Evolutionary conservation across 2,113 vertebrate genomes (phyloP), one percentile per base, ranked within the genome.

Genomic region (Motacilla tschutschensis): DNA sequence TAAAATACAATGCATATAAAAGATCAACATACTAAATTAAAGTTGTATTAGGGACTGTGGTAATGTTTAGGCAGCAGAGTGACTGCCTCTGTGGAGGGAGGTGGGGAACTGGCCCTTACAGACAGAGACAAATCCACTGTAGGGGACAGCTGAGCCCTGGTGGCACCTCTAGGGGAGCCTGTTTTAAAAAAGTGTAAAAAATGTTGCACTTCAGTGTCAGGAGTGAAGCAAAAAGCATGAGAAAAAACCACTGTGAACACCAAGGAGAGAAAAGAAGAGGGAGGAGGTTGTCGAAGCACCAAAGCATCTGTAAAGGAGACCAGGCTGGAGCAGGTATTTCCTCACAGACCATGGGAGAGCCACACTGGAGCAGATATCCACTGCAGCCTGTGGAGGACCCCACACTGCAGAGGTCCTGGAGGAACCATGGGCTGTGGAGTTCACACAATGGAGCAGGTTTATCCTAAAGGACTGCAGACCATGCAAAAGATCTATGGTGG

Each of bases 61-160:
- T 47, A 36, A 48, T 29, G 17, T 79, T 82, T 59, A 44, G 6
- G 13, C 50, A 19, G 15, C 20, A 25, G 6, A 5, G 21, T 48
- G 17, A 9, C 35, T 84, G 31, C 21, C 28, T 57, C 21, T 58
- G 1, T 17, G 31, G 62, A 48, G 70, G 31, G 20, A 73, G 10
- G 2, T 40, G 38, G 21, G 31, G 3, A 5, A 3, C 21, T 81
- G 41, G 4, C 8, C 11, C 1, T 1, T 29, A 16, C 28, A 69
- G 28, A 17, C 28, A 54, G 21, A 55, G 15, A 35, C 3, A 28
- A 17, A 38, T 31, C 13, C 28, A 17, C 31, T 66, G 21, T 24
- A 44, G 73, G 29, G 44, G 17, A 35, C 31, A 70, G 28, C 51
- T 57, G 47, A 75, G 20, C 25, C 3, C 20, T 71, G 43, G 13